Percentiles rank a stretch among this genome's conserved stretches.
Conservation (phyloP, 2,888 invertebrate species). For the Parnassius glacialis region DNA sequence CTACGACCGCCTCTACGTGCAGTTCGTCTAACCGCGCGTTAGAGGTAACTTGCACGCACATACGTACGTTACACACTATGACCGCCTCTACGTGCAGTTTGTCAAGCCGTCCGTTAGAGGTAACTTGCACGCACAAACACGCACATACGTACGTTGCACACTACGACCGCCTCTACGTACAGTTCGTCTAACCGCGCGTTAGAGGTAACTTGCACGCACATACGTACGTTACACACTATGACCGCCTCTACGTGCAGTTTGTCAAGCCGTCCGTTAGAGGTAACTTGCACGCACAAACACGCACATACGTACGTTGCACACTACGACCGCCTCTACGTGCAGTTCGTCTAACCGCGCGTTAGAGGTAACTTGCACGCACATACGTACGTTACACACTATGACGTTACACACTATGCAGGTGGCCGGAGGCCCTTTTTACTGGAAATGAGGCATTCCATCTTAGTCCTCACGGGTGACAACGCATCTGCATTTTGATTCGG, state of each 20-base stretch:
- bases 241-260: slow-evolving; percentile 61
- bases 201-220: background rate
- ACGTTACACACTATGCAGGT: too few species aligned
- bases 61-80: too few species aligned
- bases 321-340: slow-evolving; percentile 61
- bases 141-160: slow-evolving; percentile 54
- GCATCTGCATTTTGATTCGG: too few species aligned
- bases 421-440: too few species aligned
- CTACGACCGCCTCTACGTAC: slow-evolving; percentile 62
- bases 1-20: slow-evolving; percentile 61
- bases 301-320: too few species aligned
- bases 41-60: slow-evolving; percentile 3
- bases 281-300: too few species aligned
- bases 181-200: slow-evolving; percentile 36
- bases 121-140: slow-evolving; percentile 23
- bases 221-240: slow-evolving; percentile 34
- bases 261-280: too few species aligned
- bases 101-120: too few species aligned
- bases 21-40: slow-evolving; percentile 33
- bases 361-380: slow-evolving; percentile 7
- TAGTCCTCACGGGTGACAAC: too few species aligned
- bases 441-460: too few species aligned
- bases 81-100: too few species aligned
- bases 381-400: too few species aligned
- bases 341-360: slow-evolving; percentile 33